These are phyloP conservation scores for Calliphora vicina DNA, from an alignment of 1,140 invertebrate species.

Conservation along the genomic window DNA sequence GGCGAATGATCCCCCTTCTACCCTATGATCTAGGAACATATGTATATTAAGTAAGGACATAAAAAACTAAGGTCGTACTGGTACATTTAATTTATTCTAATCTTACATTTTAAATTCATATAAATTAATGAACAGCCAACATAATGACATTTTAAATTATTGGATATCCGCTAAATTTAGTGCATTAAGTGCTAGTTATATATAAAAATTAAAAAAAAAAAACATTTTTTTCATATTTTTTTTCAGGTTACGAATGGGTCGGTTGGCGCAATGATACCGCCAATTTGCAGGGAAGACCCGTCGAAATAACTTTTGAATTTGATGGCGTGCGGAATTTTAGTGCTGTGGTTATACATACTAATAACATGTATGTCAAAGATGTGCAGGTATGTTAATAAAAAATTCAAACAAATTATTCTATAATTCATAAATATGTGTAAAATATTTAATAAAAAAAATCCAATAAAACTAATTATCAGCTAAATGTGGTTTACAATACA, in stretches of 20 bases:
- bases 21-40: no score
- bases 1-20: no score
- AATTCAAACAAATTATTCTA: not conserved
- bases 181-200: no score
- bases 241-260: slow-evolving; percentile 84
- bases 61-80: no score
- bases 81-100: no score
- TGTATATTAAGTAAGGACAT: no score
- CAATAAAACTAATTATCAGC: not conserved
- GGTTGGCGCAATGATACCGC: slow-evolving; percentile 82
- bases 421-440: no score
- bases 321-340: slow-evolving; percentile 78
- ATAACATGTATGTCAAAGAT: slow-evolving; percentile 74
- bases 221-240: slow-evolving; percentile 32
- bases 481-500: not conserved
- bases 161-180: no score
- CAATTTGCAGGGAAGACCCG: slow-evolving; percentile 65
- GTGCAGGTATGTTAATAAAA: slow-evolving; percentile 71
- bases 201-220: no score
- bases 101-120: no score
- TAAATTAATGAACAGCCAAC: no score
- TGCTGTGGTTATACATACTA: slow-evolving; percentile 77
- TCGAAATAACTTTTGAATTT: slow-evolving; percentile 83
- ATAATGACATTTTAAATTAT: no score
- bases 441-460: not conserved